Evolutionary conservation across 2,113 vertebrate species (phyloP).

Genomic region (Nettapus auritus): DNA sequence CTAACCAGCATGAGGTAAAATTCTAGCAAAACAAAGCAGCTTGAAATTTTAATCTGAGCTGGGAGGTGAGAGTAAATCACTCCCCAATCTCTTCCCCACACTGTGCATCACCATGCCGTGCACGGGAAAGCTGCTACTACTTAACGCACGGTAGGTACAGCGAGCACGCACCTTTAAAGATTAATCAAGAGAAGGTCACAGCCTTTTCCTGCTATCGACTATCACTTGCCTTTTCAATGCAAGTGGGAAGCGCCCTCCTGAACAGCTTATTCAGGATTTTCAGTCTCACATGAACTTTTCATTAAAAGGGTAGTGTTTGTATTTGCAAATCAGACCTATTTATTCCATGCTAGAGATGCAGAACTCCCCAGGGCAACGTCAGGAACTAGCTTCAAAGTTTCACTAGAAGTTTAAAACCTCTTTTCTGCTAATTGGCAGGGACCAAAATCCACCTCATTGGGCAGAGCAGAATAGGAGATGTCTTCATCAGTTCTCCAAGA

Average conservation of each 20-base stretch:
- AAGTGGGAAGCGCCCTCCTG: not conserved
- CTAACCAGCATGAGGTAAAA: not conserved
- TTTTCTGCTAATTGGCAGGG: not conserved
- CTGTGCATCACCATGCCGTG: fast-evolving
- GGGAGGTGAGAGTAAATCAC: not conserved
- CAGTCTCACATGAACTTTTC: not conserved
- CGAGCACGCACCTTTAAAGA: not conserved
- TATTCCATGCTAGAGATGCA: not conserved
- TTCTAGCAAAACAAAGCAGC: not conserved
- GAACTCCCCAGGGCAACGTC: not conserved
- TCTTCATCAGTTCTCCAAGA: not conserved
- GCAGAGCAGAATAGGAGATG: not conserved
- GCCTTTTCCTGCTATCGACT: not conserved
- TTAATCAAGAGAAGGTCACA: not conserved
- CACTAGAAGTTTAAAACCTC: not conserved
- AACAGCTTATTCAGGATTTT: not conserved
- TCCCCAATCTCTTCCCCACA: not conserved
- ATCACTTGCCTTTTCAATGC: not conserved
- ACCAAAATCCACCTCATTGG: not conserved
- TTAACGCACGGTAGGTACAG: fast-evolving
- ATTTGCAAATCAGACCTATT: not conserved
- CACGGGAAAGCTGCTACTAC: not conserved
- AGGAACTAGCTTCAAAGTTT: not conserved
- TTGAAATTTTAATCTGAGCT: not conserved
- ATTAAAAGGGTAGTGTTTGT: not conserved